Evolutionary conservation across 2,888 invertebrate species (phyloP), one percentile per base, ranked within the genome.

Genomic region (Muschampia plurimacula): DNA sequence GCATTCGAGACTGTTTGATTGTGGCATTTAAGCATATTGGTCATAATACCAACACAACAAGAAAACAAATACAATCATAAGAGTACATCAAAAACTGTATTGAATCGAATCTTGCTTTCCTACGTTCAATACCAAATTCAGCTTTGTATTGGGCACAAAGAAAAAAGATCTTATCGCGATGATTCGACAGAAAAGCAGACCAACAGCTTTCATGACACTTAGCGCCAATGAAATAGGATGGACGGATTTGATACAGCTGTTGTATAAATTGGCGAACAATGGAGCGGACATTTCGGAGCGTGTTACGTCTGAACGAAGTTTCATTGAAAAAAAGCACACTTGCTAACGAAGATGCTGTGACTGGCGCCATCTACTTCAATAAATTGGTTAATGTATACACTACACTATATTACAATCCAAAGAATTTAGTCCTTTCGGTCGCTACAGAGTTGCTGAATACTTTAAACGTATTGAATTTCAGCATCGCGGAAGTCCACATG

Each of bases 151-250:
- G 89, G 89, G 60, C 80, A 52, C 73, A 88, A 82, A 82, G 78
- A 78, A 84, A 88, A 77, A 22, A 22, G 22, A 22, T 22, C 76
- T 88, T 63, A 88, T 88, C 72, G 86, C 87, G 12, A 89, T 88
- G 84, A 90, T 89, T 41, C 67, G 87, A 41, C 87, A 89, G 77
- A 76, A 82, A 39, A 87, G 88, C 12, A 79, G 78, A 76, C 88
- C 87, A 72, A 87, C 87, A 70, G 76, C 79, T 67, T 89, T 88
- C 81, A 68, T 89, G 60, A 89, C 86, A 15, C 41, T 89, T 10
- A 87, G 85, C 73, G 87, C 89, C 3, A 88, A 86, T 76, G 89
- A 89, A 85, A 85, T 76, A 12, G 77, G 80, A 8, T 88, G 88
- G 87, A 5, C 22, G 10, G 32, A 79, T 74, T 79, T 87, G 68